Conservation (phyloP, 2,888 invertebrate species). For the Netelia fuscicornis region DNA sequence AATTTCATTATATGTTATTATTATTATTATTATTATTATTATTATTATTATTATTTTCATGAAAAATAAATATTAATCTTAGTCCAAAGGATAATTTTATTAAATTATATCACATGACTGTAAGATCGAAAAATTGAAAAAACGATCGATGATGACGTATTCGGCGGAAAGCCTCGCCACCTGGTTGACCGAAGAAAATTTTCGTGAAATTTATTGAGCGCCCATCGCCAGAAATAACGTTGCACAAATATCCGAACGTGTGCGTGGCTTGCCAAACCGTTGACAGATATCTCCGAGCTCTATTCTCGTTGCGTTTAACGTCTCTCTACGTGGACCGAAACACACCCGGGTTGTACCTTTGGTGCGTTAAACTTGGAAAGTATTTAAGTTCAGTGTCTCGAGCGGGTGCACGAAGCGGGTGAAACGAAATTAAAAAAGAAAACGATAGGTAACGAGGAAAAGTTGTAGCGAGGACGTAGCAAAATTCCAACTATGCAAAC, state of each 20-base stretch:
- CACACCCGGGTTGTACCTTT: background rate
- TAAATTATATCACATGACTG: no score
- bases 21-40: no score
- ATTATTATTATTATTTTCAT: no score
- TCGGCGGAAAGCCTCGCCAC: background rate
- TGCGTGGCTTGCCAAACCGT: conserved; percentile 33
- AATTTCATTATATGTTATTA: no score
- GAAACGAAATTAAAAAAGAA: background rate
- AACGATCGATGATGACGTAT: background rate
- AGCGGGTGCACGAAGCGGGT: background rate
- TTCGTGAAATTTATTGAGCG: conserved; percentile 35
- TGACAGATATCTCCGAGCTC: conserved; percentile 23
- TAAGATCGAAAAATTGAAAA: background rate
- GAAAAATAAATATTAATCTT: no score
- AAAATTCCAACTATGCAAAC: no score
- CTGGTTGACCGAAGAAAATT: background rate
- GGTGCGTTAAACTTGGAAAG: background rate
- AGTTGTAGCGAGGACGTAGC: background rate
- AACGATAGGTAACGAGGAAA: background rate
- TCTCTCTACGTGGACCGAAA: background rate
- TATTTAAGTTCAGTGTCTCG: background rate
- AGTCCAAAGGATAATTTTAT: no score
- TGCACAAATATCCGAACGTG: conserved; percentile 44
- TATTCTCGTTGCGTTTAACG: background rate
- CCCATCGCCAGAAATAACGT: conserved; percentile 51